Base-by-base conservation (phyloP, 2,888 invertebrate genomes). In the Parascotia fuliginaria region DNA sequence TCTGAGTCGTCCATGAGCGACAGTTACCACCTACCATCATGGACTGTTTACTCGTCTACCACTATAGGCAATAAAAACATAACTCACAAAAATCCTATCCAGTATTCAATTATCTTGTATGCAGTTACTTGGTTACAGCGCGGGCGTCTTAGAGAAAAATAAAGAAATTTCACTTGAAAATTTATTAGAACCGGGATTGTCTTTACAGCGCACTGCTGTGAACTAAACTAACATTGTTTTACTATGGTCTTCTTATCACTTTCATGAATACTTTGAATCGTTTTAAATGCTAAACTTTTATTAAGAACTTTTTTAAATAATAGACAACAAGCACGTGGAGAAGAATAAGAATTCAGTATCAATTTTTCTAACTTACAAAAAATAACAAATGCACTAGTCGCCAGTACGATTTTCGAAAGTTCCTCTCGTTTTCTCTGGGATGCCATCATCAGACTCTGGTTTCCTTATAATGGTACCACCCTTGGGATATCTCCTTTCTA, bases 101-200 rank as follows among this genome's bases (percentile, higher is more conserved):
- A 51, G 1, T 2, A n/a, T 46, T 42, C 2, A 22, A 3, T 0
- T 41, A 19, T 70, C 61, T 11, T 14, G 1, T 44, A 6, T 15
- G 45, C 51, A 54, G 55, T 53, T 57, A 54, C 39, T 57, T 55
- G 48, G 55, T 60, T 55, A 56, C 42, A 55, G 44, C 44, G 49
- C 29, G 37, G 46, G 63, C 51, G 38, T 63, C 62, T 57, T 53
- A 52, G 57, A 55, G 55, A 39, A 67, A 77, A 80, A 80, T 73
- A 78, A 77, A 80, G 73, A 75, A 77, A 73, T 74, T 72, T 73
- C 70, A 61, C 72, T 70, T 62, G 55, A 51, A 73, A 65, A 73
- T 78, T 71, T 71, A 77, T 76, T 61, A 60, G 57, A 55, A 52
- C 32, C 46, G 42, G 42, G 40, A 49, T 61, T 57, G 60, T 70